phyloP scores from a whole-genome alignment of 2,113 vertebrate species.

The Oryzias celebensis region DNA sequence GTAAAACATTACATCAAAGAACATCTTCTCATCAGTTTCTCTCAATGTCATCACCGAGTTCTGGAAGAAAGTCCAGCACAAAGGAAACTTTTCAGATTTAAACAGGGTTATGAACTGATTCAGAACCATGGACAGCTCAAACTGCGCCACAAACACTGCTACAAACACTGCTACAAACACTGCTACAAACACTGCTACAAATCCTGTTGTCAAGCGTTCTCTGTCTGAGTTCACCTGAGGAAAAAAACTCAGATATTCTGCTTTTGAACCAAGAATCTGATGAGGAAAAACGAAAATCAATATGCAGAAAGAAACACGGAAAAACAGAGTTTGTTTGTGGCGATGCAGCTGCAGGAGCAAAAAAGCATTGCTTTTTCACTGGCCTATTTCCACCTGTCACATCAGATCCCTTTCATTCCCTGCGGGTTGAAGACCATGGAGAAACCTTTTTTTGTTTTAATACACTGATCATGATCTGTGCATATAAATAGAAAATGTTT shows the following conservation, averaged over 20 bases:
- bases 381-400: constrained; percentile 46
- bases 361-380: constrained; percentile 36
- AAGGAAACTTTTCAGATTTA: not conserved
- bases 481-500: not conserved
- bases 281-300: not conserved
- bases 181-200: constrained; percentile 26
- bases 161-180: no score
- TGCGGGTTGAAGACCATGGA: constrained; percentile 17
- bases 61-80: no score
- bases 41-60: no score
- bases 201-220: constrained; percentile 22
- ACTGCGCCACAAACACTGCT: constrained; percentile 18
- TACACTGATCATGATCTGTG: constrained; percentile 26
- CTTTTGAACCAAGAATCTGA: not conserved
- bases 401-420: constrained; percentile 32
- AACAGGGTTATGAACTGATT: constrained; percentile 44
- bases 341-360: constrained; percentile 21
- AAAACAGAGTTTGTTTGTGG: constrained; percentile 28
- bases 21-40: no score
- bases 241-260: constrained; percentile 4
- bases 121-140: constrained; percentile 77
- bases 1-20: no score
- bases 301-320: not conserved
- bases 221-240: constrained; percentile 26
- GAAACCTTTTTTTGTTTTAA: constrained; percentile 21